These are phyloP conservation scores for Perccottus glenii DNA, from an alignment of 2,113 vertebrate genomes.

Conservation along the genomic window DNA sequence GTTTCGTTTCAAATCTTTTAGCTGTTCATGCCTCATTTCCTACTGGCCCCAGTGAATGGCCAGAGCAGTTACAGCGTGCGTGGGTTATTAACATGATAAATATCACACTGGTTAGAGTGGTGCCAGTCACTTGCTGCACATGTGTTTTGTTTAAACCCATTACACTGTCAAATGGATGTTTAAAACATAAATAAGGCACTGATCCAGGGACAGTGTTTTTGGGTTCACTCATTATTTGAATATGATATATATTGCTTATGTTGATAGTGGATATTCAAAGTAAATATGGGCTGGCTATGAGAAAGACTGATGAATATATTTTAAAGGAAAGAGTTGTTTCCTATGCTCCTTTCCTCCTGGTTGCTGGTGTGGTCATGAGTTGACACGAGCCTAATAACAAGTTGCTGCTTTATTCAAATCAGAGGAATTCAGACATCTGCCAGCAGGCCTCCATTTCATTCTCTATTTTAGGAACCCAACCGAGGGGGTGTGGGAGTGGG, in stretches of 20 bases:
- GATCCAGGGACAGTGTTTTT: not conserved
- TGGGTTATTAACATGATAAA: slow-evolving; percentile 58
- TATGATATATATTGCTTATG: not conserved
- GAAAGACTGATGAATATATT: too few species aligned
- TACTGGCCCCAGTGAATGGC: slow-evolving; percentile 32
- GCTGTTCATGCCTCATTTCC: slow-evolving; percentile 62
- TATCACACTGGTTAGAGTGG: slow-evolving; percentile 29
- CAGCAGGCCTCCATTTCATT: slow-evolving; percentile 40
- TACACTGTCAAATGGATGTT: slow-evolving; percentile 4
- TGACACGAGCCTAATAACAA: slow-evolving; percentile 72
- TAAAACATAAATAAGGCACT: not conserved
- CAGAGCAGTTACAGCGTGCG: slow-evolving; percentile 31
- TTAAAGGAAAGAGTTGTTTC: slow-evolving; percentile 14
- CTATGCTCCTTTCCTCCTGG: slow-evolving; percentile 35
- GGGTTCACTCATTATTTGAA: not conserved
- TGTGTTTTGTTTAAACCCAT: slow-evolving; percentile 44
- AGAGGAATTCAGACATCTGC: slow-evolving; percentile 70
- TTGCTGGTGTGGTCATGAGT: slow-evolving; percentile 58
- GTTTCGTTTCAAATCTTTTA: slow-evolving; percentile 51
- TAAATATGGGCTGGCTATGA: too few species aligned
- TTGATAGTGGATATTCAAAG: not conserved
- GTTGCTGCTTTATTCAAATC: slow-evolving; percentile 64
- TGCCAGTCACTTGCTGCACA: slow-evolving; percentile 36
- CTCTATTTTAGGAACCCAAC: slow-evolving; percentile 74
- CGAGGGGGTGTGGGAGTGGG: slow-evolving; percentile 66